phyloP scores from a whole-genome alignment of 2,113 vertebrate genomes.

The Atrichornis clamosus region DNA sequence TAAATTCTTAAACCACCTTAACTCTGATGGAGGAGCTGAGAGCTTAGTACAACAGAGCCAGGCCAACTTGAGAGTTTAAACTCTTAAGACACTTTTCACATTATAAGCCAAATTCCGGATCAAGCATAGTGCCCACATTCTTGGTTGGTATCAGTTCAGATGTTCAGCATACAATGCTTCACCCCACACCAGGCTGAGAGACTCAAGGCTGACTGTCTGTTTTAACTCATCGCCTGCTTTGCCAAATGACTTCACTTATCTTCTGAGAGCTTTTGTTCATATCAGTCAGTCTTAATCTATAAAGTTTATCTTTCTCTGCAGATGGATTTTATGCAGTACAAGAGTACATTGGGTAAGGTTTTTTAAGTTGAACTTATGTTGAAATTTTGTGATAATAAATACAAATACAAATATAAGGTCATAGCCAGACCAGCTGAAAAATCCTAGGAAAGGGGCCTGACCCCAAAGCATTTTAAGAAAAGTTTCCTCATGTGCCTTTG shows the following conservation, averaged over 20 bases:
- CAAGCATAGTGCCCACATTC: not conserved
- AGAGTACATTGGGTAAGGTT: not conserved
- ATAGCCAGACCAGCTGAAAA: not conserved
- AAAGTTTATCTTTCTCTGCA: not conserved
- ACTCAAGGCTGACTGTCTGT: not conserved
- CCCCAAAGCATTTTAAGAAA: not conserved
- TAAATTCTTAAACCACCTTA: conserved; percentile 46
- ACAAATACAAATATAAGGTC: not conserved
- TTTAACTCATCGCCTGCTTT: not conserved
- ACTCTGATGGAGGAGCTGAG: not conserved
- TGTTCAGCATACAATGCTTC: not conserved
- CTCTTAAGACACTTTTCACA: conserved; percentile 22
- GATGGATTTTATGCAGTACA: not conserved
- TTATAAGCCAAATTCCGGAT: conserved; percentile 23
- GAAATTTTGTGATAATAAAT: not conserved
- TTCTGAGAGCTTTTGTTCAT: not conserved
- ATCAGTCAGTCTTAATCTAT: not conserved
- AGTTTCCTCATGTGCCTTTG: not conserved
- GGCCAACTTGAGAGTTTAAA: conserved; percentile 34
- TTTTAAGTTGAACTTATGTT: not conserved
- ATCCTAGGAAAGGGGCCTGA: not conserved
- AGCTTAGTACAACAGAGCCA: not conserved
- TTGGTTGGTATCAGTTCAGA: not conserved
- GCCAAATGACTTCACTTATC: not conserved
- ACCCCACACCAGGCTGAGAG: not conserved